phyloP scores from a whole-genome alignment of 2,113 vertebrate genomes.

The Spilogale gracilis region DNA sequence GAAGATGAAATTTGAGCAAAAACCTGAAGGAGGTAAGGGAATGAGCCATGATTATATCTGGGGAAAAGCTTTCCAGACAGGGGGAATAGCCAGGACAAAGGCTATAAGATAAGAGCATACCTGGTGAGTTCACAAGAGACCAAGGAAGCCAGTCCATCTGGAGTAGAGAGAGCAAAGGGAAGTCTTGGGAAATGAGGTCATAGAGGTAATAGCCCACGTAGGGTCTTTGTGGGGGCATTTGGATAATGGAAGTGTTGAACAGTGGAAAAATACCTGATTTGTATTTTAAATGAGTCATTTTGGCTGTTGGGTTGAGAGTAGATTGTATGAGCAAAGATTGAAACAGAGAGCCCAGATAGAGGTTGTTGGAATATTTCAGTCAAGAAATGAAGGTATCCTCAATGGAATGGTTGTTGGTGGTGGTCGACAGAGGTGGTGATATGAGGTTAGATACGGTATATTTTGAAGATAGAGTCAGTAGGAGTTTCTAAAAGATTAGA shows the following conservation, averaged over 20 bases:
- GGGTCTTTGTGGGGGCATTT: not conserved
- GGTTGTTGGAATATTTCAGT: not conserved
- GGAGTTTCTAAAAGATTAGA: slow-evolving; percentile 5
- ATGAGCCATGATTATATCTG: not conserved
- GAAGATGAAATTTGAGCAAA: not conserved
- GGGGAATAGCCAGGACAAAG: not conserved
- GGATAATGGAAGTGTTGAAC: not conserved
- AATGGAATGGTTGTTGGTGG: not conserved
- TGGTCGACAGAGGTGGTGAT: not conserved
- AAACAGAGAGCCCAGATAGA: not conserved
- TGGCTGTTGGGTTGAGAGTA: slow-evolving; percentile 14
- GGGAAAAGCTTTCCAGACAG: not conserved
- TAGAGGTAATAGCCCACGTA: not conserved
- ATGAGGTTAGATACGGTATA: not conserved
- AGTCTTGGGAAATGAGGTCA: not conserved
- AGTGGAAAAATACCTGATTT: not conserved
- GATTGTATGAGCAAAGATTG: not conserved
- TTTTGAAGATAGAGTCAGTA: not conserved
- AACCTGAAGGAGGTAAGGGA: not conserved
- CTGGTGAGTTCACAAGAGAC: not conserved
- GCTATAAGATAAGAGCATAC: not conserved
- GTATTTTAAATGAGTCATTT: not conserved
- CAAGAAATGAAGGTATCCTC: not conserved
- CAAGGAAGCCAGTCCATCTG: not conserved
- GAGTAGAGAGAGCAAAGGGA: not conserved